phyloP scores from a whole-genome alignment of 2,113 vertebrate genomes.

The Pelobates fuscus region DNA sequence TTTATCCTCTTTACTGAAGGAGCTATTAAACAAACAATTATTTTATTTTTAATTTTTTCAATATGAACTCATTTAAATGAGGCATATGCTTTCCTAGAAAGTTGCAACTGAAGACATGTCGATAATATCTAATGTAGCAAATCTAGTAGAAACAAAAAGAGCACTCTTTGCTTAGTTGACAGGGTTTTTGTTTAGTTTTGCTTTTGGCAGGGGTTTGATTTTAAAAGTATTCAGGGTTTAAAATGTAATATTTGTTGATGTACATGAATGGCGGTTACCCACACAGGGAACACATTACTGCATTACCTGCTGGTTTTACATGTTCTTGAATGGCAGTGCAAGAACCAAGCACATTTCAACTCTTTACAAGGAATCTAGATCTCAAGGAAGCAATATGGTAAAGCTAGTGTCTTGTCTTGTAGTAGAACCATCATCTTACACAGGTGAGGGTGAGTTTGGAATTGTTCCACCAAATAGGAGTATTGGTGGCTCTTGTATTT shows the following conservation, averaged over 20 bases:
- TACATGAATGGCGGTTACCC: background rate
- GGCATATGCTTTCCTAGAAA: constrained; percentile 56
- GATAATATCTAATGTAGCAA: constrained; percentile 56
- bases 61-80: constrained; percentile 30
- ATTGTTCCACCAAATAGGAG: background rate
- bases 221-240: constrained; percentile 9
- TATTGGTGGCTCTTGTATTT: background rate
- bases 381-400: constrained; percentile 27
- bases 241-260: constrained; percentile 11
- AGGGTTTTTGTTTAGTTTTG: too few relatives aligned
- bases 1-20: constrained; percentile 54
- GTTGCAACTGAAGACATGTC: constrained; percentile 49
- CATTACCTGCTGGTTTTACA: background rate
- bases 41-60: too few relatives aligned
- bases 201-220: background rate
- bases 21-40: too few relatives aligned
- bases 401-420: background rate
- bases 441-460: background rate
- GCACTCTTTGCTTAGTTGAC: constrained; percentile 19
- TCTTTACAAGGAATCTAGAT: background rate
- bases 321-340: background rate
- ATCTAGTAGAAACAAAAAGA: constrained; percentile 32
- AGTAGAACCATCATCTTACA: constrained; percentile 3
- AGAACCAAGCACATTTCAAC: background rate
- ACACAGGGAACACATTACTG: background rate